Evolutionary conservation across 2,888 invertebrate species (phyloP).

Genomic region (Dicyrtomina minuta): DNA sequence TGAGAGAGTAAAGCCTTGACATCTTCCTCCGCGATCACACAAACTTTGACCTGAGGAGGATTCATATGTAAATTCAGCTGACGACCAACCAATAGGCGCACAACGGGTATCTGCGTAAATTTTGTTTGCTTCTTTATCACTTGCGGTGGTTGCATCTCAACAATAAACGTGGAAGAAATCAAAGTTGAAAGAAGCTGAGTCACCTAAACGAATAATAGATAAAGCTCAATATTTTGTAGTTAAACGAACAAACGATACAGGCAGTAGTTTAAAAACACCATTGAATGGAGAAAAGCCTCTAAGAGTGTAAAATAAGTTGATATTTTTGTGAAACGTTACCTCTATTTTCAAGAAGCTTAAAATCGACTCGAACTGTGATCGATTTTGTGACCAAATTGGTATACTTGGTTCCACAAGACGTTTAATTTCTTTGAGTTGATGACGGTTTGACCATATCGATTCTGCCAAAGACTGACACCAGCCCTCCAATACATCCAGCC

Average conservation of each 20-base stretch:
- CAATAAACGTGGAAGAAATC: slow-evolving; percentile 85
- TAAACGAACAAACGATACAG: no score
- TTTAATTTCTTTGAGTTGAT: slow-evolving; percentile 76
- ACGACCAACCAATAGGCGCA: slow-evolving; percentile 86
- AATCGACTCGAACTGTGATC: no score
- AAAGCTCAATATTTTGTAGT: no score
- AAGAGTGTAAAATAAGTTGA: no score
- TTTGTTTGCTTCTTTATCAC: slow-evolving; percentile 97
- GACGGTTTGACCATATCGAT: slow-evolving; percentile 81
- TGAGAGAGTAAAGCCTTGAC: slow-evolving; percentile 72
- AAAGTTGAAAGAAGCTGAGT: slow-evolving; percentile 72
- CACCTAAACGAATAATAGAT: slow-evolving; percentile 61
- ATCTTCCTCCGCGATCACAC: slow-evolving; percentile 77
- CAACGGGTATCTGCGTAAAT: slow-evolving; percentile 88
- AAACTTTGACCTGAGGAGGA: slow-evolving; percentile 76
- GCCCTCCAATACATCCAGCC: slow-evolving; percentile 85
- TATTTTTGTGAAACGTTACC: no score
- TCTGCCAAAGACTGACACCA: slow-evolving; percentile 88
- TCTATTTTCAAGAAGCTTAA: slow-evolving; percentile 57
- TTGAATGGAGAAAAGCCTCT: no score
- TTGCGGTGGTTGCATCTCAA: slow-evolving; percentile 96
- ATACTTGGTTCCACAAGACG: no score
- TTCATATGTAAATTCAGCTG: slow-evolving; percentile 94
- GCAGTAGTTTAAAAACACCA: no score
- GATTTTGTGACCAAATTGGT: no score